Evolutionary conservation across 2,113 vertebrate species (phyloP).

Genomic region (Fulica atra): DNA sequence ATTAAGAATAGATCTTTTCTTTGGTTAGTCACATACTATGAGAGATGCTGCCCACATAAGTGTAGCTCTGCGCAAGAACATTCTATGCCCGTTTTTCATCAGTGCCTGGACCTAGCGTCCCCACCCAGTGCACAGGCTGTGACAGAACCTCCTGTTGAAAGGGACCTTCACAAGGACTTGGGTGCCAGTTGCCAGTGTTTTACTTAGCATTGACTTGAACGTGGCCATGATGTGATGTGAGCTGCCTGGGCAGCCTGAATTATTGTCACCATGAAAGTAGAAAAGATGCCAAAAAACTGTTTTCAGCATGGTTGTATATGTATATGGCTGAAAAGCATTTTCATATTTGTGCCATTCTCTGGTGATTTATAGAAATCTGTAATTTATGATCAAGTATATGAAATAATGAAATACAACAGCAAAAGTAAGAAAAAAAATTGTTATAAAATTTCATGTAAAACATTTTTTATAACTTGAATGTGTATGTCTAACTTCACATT

Average conservation of each 20-base stretch:
- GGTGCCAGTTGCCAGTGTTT: neutral
- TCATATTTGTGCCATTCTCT: neutral
- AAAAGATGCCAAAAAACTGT: neutral
- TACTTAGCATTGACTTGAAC: neutral
- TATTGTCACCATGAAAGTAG: neutral
- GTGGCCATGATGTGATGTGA: neutral
- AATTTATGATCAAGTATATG: neutral
- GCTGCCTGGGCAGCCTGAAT: neutral
- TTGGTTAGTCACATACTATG: neutral
- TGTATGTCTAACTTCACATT: neutral
- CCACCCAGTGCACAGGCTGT: rapidly evolving
- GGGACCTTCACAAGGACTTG: too few species aligned
- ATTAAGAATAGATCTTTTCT: neutral
- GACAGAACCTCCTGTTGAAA: neutral
- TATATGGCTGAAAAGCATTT: neutral
- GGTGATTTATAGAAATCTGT: neutral
- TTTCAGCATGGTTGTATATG: neutral
- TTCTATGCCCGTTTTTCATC: rapidly evolving
- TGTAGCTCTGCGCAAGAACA: neutral
- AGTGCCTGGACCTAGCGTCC: neutral
- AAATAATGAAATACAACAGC: neutral
- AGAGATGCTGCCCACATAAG: neutral
- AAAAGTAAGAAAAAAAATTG: neutral
- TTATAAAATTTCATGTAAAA: neutral
- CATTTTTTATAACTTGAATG: neutral